phyloP scores from a whole-genome alignment of 2,797 vertebrate genomes.

The Sebastes hopkinsi region DNA sequence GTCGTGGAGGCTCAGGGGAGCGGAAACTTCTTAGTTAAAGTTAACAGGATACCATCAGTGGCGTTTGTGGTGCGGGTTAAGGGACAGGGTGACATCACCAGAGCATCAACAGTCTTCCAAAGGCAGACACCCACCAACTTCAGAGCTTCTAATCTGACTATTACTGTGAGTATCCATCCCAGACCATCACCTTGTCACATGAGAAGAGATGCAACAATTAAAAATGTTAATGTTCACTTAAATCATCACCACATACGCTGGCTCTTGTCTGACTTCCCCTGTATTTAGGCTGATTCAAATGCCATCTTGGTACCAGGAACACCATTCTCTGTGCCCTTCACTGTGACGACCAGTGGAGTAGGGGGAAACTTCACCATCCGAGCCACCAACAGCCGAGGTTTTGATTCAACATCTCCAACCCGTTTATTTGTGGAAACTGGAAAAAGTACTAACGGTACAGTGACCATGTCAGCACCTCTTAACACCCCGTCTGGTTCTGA shows the following conservation, averaged over 20 bases:
- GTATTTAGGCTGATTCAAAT: conserved; percentile 45
- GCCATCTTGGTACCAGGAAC: conserved; percentile 57
- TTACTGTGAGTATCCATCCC: conserved; percentile 54
- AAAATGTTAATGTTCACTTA: not conserved
- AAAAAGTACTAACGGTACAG: conserved; percentile 35
- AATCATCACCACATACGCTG: not conserved
- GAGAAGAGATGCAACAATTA: not conserved
- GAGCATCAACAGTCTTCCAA: conserved; percentile 46
- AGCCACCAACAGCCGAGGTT: conserved; percentile 55
- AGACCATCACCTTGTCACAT: not conserved
- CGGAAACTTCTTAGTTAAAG: conserved; percentile 41
- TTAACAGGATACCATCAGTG: conserved; percentile 44
- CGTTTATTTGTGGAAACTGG: conserved; percentile 41
- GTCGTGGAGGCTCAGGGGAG: conserved; percentile 10
- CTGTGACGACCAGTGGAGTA: conserved; percentile 15
- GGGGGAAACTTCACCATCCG: conserved; percentile 59
- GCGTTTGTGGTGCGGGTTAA: conserved; percentile 62
- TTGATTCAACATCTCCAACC: conserved; percentile 33
- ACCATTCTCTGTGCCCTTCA: conserved; percentile 57
- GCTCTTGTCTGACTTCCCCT: not conserved
- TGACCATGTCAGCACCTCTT: conserved; percentile 53
- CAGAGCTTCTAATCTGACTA: conserved; percentile 61
- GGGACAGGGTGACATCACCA: conserved; percentile 14
- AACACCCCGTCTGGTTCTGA: conserved; percentile 65
- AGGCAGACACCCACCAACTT: conserved; percentile 66